Base-by-base conservation (phyloP, 1,140 invertebrate species). In the Macrobrachium rosenbergii region DNA sequence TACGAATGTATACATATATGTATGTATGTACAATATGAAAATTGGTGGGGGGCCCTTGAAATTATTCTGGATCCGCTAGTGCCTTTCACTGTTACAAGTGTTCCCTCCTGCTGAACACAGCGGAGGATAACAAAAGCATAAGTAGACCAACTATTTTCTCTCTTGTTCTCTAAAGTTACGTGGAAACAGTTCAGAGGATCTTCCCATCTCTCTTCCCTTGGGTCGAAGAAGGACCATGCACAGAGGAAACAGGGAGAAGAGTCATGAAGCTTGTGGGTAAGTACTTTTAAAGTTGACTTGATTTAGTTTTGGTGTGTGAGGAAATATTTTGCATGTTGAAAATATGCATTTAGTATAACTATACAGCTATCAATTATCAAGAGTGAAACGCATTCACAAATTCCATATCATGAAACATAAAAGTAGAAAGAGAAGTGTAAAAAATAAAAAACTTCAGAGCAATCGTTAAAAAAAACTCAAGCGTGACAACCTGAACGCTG, bases 201-300 rank as follows among this genome's bases (percentile, higher is more conserved):
- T 97, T 96, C 91, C 96, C 96, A 16, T 95, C 95, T 11, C 94
- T 97, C 88, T 96, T 97, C 91, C 96, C 96, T 0, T 97, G 96
- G 96, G 95, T 96, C 1, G 96, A 97, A 91, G 94, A 94, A 79
- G 96, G 96, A 45, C 96, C 96, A 3, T 96, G 96, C 21, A 97
- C 96, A 7, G 94, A 96, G 90, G 94, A 95, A 88, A 92, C 91
- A 92, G 97, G 97, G 80, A 94, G 96, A 92, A 95, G 95, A 91
- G 97, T 97, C 75, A 96, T 97, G 93, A 97, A 96, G 92, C 93
- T 97, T 90, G 96, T 97, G 78, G 96, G 96, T 89, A 62, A 82
- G 89, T 89, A 45, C 2, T 52, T 8, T 52, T 52, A 2, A 7
- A 58, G 5, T 67, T 16, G 19, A 37, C 21, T 23, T 28, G 2